These are phyloP conservation scores for Elachura formosa DNA, from an alignment of 2,113 vertebrate species.

Conservation along the genomic window DNA sequence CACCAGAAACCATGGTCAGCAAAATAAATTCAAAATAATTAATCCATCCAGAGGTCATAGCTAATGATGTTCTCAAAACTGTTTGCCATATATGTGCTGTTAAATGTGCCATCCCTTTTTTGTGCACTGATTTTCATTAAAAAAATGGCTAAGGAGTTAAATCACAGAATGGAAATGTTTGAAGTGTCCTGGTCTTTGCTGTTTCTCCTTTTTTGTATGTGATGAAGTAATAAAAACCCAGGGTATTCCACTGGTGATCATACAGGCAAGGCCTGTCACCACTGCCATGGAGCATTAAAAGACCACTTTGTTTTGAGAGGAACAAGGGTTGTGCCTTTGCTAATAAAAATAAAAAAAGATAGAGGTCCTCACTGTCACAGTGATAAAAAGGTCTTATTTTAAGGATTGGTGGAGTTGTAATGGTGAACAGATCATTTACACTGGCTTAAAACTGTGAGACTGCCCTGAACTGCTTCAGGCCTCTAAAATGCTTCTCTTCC, in stretches of 20 bases:
- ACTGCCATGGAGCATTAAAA: background rate
- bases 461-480: background rate
- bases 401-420: background rate
- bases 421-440: background rate
- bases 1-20: background rate
- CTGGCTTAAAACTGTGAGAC: background rate
- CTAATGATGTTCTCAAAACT: background rate
- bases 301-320: background rate
- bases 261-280: background rate
- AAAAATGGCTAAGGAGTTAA: background rate
- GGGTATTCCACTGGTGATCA: background rate
- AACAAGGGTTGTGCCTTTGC: background rate
- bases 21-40: background rate
- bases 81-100: background rate
- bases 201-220: background rate
- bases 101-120: fast-evolving
- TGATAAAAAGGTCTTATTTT: background rate
- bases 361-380: background rate
- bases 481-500: background rate
- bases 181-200: background rate
- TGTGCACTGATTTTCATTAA: background rate
- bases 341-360: background rate
- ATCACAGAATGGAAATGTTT: background rate
- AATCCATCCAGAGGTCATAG: background rate
- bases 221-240: background rate